Evolutionary conservation across 1,140 invertebrate species (phyloP), one percentile per base, ranked within the genome.

Genomic region (Brachionus plicatilis): DNA sequence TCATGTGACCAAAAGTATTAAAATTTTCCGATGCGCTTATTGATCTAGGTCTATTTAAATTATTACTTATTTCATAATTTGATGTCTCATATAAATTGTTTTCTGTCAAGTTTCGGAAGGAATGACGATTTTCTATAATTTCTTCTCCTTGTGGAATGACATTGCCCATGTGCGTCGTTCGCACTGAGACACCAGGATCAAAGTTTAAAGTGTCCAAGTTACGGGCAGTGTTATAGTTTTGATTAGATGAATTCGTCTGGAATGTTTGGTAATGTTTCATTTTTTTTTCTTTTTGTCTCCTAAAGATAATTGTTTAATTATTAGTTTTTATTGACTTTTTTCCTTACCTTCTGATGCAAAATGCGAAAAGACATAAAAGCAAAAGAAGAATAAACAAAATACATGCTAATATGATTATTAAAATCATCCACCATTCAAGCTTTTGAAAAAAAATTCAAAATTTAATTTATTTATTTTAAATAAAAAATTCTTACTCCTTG

Each of bases 361-460:
- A 72, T 41, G 68, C 68, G 17, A 72, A 72, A 4, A 72, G 37
- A 24, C 68, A 72, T 7, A 72, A 24, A 7, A 72, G 33, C 3
- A 72, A 43, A 5, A 72, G 68, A 43, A 72, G 41, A 37, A 72
- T 43, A 17, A 72, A 43, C 41, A 80, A 41, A 33, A 80, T 80
- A 47, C 29, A 60, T 11, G 79, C 79, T 11, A 82, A 17, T 14
- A 82, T 56, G 24, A 82, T 82, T 33, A 82, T 60, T 12, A 82
- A 47, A 82, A 82, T 82, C 79, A 82, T 82, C 79, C 79, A 82
- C 79, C 79, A 82, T 82, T 82, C 43, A 27, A 82, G 43, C 79
- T 82, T 29, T 47, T 53, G 27, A 80, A 80, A 37, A 37, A 65
- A 14, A n/a, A 20, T 37, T 9, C 0, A 65, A 41, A 47, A 14